A percentile compares a stretch with the other conserved stretches of the same genome.
Evolutionary conservation across 2,888 invertebrate genomes (phyloP).

Genomic region (Perdita meconis): DNA sequence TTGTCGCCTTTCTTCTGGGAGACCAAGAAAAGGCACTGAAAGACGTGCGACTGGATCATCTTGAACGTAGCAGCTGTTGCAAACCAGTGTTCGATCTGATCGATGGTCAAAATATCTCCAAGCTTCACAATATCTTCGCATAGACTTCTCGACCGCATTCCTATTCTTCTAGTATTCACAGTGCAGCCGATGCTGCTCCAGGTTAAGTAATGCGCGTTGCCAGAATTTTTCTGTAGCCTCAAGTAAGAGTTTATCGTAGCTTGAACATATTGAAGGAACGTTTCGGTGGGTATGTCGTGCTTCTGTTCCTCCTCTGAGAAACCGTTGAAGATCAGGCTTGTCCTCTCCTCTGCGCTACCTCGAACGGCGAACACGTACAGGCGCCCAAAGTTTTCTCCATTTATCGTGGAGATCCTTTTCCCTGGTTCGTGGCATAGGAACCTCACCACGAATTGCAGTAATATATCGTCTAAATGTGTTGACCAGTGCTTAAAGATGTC

Average conservation of each 20-base stretch:
- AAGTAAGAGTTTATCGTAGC: slow-evolving; percentile 91
- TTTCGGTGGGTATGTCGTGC: slow-evolving; percentile 75
- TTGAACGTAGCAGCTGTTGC: slow-evolving; percentile 84
- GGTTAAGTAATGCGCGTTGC: slow-evolving; percentile 85
- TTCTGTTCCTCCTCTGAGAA: slow-evolving; percentile 80
- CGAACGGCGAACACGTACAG: slow-evolving; percentile 81
- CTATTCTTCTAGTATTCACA: slow-evolving; percentile 86
- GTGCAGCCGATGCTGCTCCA: slow-evolving; percentile 88
- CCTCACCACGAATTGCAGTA: slow-evolving; percentile 80
- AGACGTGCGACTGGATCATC: slow-evolving; percentile 85
- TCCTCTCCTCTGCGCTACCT: slow-evolving; percentile 80
- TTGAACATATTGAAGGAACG: slow-evolving; percentile 88
- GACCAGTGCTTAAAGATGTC: slow-evolving; percentile 84
- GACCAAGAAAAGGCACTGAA: slow-evolving; percentile 85
- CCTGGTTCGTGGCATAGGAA: slow-evolving; percentile 83
- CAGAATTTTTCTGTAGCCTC: slow-evolving; percentile 87
- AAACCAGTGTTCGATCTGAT: slow-evolving; percentile 85
- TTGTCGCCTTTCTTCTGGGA: slow-evolving; percentile 85
- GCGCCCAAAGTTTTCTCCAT: slow-evolving; percentile 81
- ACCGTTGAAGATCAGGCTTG: slow-evolving; percentile 79
- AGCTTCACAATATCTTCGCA: slow-evolving; percentile 85
- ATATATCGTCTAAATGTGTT: slow-evolving; percentile 79
- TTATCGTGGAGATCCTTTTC: slow-evolving; percentile 79
- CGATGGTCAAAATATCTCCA: slow-evolving; percentile 81
- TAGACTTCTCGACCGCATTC: slow-evolving; percentile 86